Evolutionary conservation across 2,113 vertebrate genomes (phyloP).

Genomic region (Quiscalus mexicanus): DNA sequence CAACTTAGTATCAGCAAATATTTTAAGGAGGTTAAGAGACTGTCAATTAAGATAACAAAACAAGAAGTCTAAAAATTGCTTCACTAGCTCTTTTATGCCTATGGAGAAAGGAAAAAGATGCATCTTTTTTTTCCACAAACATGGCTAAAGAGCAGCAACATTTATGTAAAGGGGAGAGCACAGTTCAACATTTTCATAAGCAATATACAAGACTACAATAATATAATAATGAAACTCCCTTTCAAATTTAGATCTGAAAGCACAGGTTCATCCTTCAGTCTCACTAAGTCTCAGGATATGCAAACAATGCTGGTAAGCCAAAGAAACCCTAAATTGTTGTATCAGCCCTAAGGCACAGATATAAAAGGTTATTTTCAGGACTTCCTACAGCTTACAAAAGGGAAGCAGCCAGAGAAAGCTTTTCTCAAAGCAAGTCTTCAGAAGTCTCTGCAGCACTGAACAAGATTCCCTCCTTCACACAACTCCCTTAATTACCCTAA

Average conservation of each 20-base stretch:
- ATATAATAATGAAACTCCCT: not conserved
- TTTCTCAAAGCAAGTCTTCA: not conserved
- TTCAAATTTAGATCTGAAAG: not conserved
- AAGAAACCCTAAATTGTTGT: not conserved
- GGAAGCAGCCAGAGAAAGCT: not conserved
- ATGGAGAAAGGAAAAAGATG: not conserved
- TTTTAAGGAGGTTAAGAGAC: not conserved
- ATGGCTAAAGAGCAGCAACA: not conserved
- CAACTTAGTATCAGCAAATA: not conserved
- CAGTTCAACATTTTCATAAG: not conserved
- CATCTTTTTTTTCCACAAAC: not conserved
- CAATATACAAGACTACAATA: not conserved
- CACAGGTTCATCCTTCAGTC: not conserved
- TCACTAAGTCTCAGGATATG: not conserved
- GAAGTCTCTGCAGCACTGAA: not conserved
- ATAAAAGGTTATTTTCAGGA: not conserved
- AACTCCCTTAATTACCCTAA: not conserved
- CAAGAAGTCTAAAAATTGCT: not conserved
- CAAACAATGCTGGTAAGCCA: not conserved
- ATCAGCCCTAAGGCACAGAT: not conserved
- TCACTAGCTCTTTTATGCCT: not conserved
- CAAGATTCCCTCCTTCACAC: not conserved
- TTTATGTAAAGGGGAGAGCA: not conserved
- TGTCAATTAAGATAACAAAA: not conserved
- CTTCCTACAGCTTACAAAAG: not conserved